Base-by-base conservation (phyloP, 1,140 invertebrate genomes). In the Cyphomyrmex costatus region DNA sequence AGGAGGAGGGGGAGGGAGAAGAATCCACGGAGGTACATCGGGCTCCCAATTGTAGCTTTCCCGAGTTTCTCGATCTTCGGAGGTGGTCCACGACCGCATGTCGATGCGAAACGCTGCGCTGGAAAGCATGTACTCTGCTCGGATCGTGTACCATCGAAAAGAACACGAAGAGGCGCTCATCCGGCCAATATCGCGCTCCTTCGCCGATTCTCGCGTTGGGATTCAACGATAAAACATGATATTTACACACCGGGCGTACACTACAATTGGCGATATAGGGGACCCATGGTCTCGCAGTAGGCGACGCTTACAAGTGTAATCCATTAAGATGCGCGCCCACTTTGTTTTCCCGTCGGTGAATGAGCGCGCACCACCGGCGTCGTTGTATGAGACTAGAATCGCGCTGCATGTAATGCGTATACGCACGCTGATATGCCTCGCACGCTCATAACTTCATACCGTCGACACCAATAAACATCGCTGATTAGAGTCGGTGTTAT, bases 301-400 rank as follows among this genome's bases (percentile, higher is more conserved):
- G 85, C 91, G 91, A 92, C 89, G 79, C 88, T 80, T 91, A 91
- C 92, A 92, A 92, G 92, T 92, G 92, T 91, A 92, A 92, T 92
- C 90, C 91, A 92, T 92, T 92, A 91, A 86, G 90, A 91, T 91
- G 91, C 89, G 91, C 89, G 88, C 78, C 85, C 80, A 89, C 89
- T 90, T 90, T 90, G 88, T 87, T 89, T 90, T 80, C 68, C 68
- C 73, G 88, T 60, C 68, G 78, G 27, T 89, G 71, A 61, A 74
- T 61, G 85, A 71, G 33, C 71, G 49, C 61, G 73, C 27, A 65
- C 24, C 51, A 76, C 60, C 66, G 19, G 14, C 63, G 49, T 65
- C 84, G 27, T 24, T 10, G 63, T 21, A 8, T 21, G 16, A 27
- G n/a, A 4, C 51, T 82, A 82, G 66, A 73, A 58, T 82, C 36